A percentile compares a stretch with the other conserved stretches of the same genome.
Conservation (phyloP, 2,797 vertebrate genomes). For the Enteromius trimaculatus region DNA sequence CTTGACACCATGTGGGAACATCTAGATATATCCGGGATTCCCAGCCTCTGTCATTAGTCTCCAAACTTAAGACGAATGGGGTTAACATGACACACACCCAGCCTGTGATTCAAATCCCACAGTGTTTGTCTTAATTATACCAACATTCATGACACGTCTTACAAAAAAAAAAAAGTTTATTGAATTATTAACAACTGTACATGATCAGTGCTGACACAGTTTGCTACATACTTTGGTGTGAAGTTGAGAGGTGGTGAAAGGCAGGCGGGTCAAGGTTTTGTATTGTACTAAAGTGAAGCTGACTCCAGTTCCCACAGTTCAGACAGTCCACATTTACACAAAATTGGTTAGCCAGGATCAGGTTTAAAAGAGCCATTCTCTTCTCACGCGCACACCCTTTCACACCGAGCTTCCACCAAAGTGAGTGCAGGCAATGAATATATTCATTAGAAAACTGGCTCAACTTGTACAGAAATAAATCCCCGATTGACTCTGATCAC, state of each 20-base stretch:
- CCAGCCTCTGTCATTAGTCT: slow-evolving; percentile 63
- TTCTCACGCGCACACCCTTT: background rate
- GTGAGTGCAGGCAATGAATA: slow-evolving; percentile 53
- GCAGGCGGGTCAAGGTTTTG: slow-evolving; percentile 46
- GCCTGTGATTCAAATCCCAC: slow-evolving; percentile 2
- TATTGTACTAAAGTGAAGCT: slow-evolving; percentile 3
- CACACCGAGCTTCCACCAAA: slow-evolving; percentile 30
- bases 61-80: background rate
- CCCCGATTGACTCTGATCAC: background rate
- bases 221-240: slow-evolving; percentile 88
- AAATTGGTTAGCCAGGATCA: background rate
- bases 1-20: slow-evolving; percentile 54
- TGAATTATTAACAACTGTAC: slow-evolving; percentile 86
- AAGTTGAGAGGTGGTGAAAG: slow-evolving; percentile 70
- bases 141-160: slow-evolving; percentile 47
- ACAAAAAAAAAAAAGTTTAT: slow-evolving; percentile 81
- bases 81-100: background rate
- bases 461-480: slow-evolving; percentile 39
- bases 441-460: slow-evolving; percentile 40
- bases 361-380: background rate
- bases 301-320: slow-evolving; percentile 8
- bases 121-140: background rate
- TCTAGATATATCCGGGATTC: slow-evolving; percentile 58
- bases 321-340: slow-evolving; percentile 37
- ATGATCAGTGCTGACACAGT: slow-evolving; percentile 82